Conservation (phyloP, 2,797 vertebrate genomes). For the Bovichtus variegatus region DNA sequence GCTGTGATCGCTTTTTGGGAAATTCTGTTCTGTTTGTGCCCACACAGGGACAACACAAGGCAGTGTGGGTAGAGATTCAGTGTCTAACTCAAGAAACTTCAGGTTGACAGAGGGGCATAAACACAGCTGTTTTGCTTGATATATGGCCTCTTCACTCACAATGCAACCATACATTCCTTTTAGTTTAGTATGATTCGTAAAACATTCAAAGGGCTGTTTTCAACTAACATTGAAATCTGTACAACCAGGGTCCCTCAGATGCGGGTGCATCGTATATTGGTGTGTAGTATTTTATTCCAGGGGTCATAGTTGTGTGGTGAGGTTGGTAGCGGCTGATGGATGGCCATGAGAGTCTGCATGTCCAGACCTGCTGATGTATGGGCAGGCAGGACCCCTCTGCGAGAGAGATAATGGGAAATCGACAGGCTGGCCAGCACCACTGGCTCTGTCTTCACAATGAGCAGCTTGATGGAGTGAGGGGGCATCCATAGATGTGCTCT, state of each 20-base stretch:
- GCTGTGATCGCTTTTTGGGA: neutral
- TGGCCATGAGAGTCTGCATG: conserved; percentile 72
- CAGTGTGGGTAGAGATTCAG: neutral
- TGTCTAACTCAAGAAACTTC: conserved; percentile 17
- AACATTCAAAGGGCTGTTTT: conserved; percentile 18
- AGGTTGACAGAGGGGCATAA: neutral
- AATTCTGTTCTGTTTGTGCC: neutral
- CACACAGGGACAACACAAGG: neutral
- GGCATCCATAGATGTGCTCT: conserved; percentile 77
- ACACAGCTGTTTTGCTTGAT: conserved; percentile 16
- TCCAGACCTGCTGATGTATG: conserved; percentile 85
- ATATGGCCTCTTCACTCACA: neutral
- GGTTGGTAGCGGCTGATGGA: conserved; percentile 77
- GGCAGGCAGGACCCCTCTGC: conserved; percentile 83
- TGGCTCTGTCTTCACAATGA: conserved; percentile 81
- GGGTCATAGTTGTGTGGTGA: conserved; percentile 53
- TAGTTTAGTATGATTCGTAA: neutral
- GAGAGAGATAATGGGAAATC: conserved; percentile 90
- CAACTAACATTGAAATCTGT: conserved; percentile 16
- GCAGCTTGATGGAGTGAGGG: conserved; percentile 84
- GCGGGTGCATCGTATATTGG: conserved; percentile 17
- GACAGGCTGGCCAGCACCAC: conserved; percentile 84
- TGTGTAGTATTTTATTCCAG: conserved; percentile 51
- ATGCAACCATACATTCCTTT: neutral
- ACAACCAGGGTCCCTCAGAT: neutral